phyloP scores from a whole-genome alignment of 1,140 invertebrate species.

The Macrobrachium rosenbergii region DNA sequence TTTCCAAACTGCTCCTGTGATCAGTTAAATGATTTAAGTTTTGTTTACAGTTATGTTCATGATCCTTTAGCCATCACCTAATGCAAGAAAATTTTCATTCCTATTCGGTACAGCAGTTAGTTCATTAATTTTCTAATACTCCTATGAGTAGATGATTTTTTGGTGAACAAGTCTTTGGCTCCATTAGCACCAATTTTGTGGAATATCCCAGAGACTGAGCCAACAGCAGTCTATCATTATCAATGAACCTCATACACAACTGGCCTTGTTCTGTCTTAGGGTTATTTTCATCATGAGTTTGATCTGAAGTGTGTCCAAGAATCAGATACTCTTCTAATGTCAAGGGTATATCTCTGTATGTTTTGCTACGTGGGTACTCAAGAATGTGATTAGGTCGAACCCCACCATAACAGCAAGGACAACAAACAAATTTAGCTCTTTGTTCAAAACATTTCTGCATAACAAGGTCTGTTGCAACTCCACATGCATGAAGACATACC shows the following conservation, averaged over 20 bases:
- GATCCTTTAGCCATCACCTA: no score
- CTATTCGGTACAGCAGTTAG: no score
- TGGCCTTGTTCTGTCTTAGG: constrained; percentile 81
- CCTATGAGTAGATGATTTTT: constrained; percentile 95
- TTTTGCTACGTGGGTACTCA: constrained; percentile 76
- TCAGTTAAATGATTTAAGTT: no score
- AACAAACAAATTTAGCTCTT: constrained; percentile 87
- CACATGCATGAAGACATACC: constrained; percentile 92
- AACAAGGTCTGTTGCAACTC: constrained; percentile 93
- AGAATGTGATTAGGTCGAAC: constrained; percentile 81
- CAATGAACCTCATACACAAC: constrained; percentile 88
- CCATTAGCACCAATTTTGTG: constrained; percentile 82
- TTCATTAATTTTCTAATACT: constrained; percentile 67
- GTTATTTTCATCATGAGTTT: constrained; percentile 83
- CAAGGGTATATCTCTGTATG: constrained; percentile 76
- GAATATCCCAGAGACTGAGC: constrained; percentile 83
- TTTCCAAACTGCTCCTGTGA: no score
- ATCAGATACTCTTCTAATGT: constrained; percentile 81
- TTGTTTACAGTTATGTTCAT: no score
- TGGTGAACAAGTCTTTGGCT: constrained; percentile 86
- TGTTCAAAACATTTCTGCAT: constrained; percentile 84
- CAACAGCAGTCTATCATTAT: constrained; percentile 84
- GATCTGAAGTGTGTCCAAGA: constrained; percentile 90
- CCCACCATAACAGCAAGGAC: constrained; percentile 95
- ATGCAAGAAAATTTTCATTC: no score